Percentiles rank a stretch among this genome's conserved stretches.
Evolutionary conservation across 1,140 invertebrate genomes (phyloP).

Genomic region (Rhynchophorus ferrugineus): DNA sequence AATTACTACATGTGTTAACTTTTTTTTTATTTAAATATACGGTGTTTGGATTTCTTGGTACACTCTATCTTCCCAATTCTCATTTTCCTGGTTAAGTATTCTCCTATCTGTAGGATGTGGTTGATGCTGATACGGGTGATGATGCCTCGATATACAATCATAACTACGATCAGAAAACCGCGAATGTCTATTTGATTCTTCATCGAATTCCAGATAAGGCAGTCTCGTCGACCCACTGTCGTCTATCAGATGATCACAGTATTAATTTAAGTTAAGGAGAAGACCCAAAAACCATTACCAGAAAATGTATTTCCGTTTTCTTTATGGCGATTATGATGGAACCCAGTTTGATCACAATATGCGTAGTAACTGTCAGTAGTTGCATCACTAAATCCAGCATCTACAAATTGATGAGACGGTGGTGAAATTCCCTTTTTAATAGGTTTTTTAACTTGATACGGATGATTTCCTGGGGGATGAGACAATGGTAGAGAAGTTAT

Average conservation of each 20-base stretch:
- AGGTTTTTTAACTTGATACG: slow-evolving; percentile 1
- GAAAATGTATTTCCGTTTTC: slow-evolving; percentile 20
- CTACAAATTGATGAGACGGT: slow-evolving; percentile 13
- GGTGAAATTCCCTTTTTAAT: slow-evolving; percentile 2
- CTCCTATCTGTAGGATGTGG: slow-evolving; percentile 3
- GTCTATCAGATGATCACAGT: slow-evolving; percentile 27
- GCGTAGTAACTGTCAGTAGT: slow-evolving; percentile 29
- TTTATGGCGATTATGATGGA: slow-evolving; percentile 18
- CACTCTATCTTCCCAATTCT: slow-evolving; percentile 23
- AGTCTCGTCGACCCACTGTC: slow-evolving; percentile 32
- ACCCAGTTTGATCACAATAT: slow-evolving; percentile 22
- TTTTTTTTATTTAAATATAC: too few species aligned
- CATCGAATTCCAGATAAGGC: slow-evolving; percentile 34
- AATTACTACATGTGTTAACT: too few species aligned
- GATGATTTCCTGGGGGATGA: slow-evolving; percentile 6
- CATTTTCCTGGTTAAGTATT: slow-evolving; percentile 28
- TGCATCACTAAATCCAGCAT: slow-evolving; percentile 29
- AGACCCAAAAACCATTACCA: neutral
- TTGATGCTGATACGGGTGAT: neutral
- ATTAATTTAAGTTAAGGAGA: too few species aligned
- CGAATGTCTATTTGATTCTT: slow-evolving; percentile 26
- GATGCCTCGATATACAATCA: slow-evolving; percentile 1
- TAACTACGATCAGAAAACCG: slow-evolving; percentile 25
- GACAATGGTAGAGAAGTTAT: neutral
- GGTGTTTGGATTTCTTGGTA: slow-evolving; percentile 31